Evolutionary conservation across 1,140 invertebrate genomes (phyloP).

Genomic region (Eurosta solidaginis): DNA sequence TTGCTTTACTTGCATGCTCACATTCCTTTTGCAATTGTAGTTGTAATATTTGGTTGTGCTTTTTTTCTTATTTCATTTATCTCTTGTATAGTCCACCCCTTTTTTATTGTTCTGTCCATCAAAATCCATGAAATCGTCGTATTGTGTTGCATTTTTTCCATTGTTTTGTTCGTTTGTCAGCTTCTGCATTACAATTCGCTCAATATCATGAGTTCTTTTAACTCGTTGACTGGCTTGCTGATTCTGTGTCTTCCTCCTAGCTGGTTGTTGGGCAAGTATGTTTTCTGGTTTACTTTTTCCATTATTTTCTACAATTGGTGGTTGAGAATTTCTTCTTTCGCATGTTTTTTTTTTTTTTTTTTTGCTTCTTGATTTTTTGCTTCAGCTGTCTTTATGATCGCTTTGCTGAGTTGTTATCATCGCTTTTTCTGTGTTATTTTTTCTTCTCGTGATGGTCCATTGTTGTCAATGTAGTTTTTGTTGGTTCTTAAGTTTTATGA

Average conservation of each 20-base stretch:
- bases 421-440: conserved; percentile 10
- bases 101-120: conserved; percentile 32
- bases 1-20: background rate
- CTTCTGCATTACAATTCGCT: conserved; percentile 23
- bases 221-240: conserved; percentile 16
- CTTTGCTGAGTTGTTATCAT: conserved; percentile 19
- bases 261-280: background rate
- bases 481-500: background rate
- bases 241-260: background rate
- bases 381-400: conserved; percentile 42
- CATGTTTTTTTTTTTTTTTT: background rate
- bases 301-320: too few species aligned
- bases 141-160: background rate
- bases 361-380: background rate
- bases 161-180: background rate
- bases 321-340: too few species aligned
- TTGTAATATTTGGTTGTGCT: background rate
- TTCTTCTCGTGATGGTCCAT: background rate
- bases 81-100: conserved; percentile 12
- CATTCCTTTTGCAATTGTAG: background rate
- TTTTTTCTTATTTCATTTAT: background rate
- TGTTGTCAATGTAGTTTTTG: background rate
- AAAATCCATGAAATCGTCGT: conserved; percentile 24
- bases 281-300: background rate
- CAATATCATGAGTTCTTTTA: conserved; percentile 20